phyloP scores from a whole-genome alignment of 2,797 vertebrate genomes.

The Champsocephalus gunnari region DNA sequence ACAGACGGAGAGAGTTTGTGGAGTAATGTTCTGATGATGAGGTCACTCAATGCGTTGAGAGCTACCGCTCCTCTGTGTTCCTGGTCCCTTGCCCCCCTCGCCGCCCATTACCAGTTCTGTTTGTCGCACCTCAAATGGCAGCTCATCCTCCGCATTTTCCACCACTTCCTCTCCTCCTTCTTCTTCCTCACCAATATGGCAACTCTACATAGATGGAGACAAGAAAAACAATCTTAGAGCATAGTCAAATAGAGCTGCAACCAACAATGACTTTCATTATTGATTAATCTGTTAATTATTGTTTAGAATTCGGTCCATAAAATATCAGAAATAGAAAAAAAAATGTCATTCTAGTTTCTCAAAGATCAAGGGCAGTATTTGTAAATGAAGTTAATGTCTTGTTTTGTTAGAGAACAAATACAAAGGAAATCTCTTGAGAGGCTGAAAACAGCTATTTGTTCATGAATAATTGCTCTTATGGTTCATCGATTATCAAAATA shows the following conservation, averaged over 20 bases:
- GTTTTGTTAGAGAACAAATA: too few relatives aligned
- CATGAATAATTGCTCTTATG: too few relatives aligned
- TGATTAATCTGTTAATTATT: too few relatives aligned
- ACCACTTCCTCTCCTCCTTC: conserved; percentile 84
- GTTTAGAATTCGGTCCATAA: too few relatives aligned
- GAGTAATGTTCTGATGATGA: conserved; percentile 76
- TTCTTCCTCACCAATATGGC: conserved; percentile 91
- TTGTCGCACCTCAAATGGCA: conserved; percentile 93
- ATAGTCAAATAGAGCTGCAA: background rate
- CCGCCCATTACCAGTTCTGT: conserved; percentile 88
- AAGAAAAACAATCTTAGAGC: background rate
- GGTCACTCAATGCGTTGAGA: conserved; percentile 83
- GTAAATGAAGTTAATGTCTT: too few relatives aligned
- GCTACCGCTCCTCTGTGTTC: conserved; percentile 87
- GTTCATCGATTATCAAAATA: too few relatives aligned
- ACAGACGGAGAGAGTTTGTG: conserved; percentile 47
- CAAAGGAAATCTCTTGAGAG: too few relatives aligned
- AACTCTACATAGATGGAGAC: conserved; percentile 84
- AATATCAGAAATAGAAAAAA: too few relatives aligned
- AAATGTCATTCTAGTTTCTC: too few relatives aligned
- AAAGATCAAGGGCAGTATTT: too few relatives aligned
- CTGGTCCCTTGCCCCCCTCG: conserved; percentile 86
- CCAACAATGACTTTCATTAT: too few relatives aligned
- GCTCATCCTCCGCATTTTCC: conserved; percentile 86
- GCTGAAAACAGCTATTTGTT: too few relatives aligned